Percentiles rank a stretch among this genome's conserved stretches.
phyloP scores from a whole-genome alignment of 2,888 invertebrate genomes.

The Parnassius apollo region DNA sequence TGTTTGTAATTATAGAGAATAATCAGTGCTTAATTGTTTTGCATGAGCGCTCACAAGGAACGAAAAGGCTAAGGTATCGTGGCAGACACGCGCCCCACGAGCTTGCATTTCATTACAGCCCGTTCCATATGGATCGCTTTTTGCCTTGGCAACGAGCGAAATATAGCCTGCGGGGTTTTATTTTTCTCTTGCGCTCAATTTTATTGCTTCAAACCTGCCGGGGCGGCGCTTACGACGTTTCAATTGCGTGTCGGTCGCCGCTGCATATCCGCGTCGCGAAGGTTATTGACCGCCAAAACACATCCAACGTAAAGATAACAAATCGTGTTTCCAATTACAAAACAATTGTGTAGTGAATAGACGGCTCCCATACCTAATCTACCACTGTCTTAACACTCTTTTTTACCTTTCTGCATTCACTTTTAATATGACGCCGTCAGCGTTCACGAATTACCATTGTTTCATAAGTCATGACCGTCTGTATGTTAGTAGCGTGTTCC shows the following conservation, averaged over 20 bases:
- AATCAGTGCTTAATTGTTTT: constrained; percentile 33
- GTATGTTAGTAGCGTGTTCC: constrained; percentile 13
- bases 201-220: constrained; percentile 40
- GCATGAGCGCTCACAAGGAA: constrained; percentile 40
- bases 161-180: constrained; percentile 36
- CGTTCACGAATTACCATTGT: constrained; percentile 6
- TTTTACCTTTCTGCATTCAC: constrained; percentile 7
- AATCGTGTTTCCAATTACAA: constrained; percentile 24
- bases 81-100: constrained; percentile 26
- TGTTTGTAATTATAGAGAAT: constrained; percentile 10
- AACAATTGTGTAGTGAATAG: constrained; percentile 21
- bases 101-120: constrained; percentile 21
- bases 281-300: constrained; percentile 73
- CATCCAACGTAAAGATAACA: constrained; percentile 62
- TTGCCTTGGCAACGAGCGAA: constrained; percentile 23
- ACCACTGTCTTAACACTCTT: constrained; percentile 9
- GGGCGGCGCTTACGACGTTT: constrained; percentile 38
- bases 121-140: constrained; percentile 14
- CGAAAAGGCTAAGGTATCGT: constrained; percentile 32
- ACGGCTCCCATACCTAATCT: constrained; percentile 15
- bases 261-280: constrained; percentile 53
- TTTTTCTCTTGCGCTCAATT: constrained; percentile 46
- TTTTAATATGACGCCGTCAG: background rate
- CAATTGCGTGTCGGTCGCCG: constrained; percentile 33
- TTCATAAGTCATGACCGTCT: constrained; percentile 4